Evolutionary conservation across 2,888 invertebrate species (phyloP), one percentile per base, ranked within the genome.

Genomic region (Bimastos eiseni): DNA sequence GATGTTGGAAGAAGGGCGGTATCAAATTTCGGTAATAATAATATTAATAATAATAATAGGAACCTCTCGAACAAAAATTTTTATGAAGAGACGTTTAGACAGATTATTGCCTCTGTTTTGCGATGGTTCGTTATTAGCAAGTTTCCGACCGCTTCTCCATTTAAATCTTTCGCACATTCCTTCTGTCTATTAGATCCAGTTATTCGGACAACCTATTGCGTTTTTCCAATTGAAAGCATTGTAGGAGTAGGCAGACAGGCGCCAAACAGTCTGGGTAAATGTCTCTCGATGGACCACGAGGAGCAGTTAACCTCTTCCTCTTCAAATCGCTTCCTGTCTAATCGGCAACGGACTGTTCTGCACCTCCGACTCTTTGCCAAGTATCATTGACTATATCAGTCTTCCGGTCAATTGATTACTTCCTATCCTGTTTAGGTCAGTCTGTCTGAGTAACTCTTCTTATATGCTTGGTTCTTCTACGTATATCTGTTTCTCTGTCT

Each of bases 401-500:
- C 70, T 70, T 70, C 70, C 70, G 70, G 70, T n/a, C n/a, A 70
- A n/a, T 70, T 70, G 70, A n/a, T 70, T n/a, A n/a, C n/a, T n/a
- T 70, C 30, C 11, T 24, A 30, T 70, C n/a, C 70, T 70, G 2
- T 24, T 24, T 49, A 49, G 21, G 21, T n/a, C 70, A 70, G n/a
- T 70, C 70, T 70, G 70, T 70, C 70, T n/a, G 70, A n/a, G 70
- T 70, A 8, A 1, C 30, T 70, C 70, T 70, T 70, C 70, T 1
- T 1, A 8, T 70, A n/a, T n/a, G n/a, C 6, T 21, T 49, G n/a
- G 49, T 24, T 24, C 6, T 21, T 49, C 49, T 49, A 24, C 6
- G 21, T 49, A 5, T 41, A 17, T 41, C 5, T 5, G 15, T 41
- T 1, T 41, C 1, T 49, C 21, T 24, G 49, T 49, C 6, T 49